These are phyloP conservation scores for Theocolax elegans DNA, from an alignment of 1,140 invertebrate species.

Conservation along the genomic window DNA sequence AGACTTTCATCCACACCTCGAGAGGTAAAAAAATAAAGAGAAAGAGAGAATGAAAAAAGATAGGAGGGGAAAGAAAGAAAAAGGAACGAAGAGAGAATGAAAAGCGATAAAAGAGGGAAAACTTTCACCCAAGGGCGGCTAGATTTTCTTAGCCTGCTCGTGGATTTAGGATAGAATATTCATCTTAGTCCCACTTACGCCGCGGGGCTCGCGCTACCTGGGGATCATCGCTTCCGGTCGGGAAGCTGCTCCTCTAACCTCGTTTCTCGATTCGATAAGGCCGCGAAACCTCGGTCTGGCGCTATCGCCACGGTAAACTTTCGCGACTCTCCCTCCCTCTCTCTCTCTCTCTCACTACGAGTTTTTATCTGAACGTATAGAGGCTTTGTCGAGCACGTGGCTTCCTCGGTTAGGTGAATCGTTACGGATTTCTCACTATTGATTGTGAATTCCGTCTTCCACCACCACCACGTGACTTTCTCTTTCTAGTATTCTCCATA, in stretches of 20 bases:
- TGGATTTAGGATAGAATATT: constrained; percentile 64
- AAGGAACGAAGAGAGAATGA: not conserved
- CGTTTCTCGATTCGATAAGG: too few relatives aligned
- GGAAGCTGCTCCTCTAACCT: too few relatives aligned
- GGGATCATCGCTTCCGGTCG: too few relatives aligned
- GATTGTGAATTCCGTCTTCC: constrained; percentile 16
- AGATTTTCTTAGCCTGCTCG: constrained; percentile 53
- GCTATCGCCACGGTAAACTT: too few relatives aligned
- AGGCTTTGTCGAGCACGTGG: not conserved
- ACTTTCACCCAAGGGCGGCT: constrained; percentile 38
- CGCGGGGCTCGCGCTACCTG: too few relatives aligned
- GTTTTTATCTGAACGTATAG: constrained; percentile 10
- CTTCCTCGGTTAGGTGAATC: not conserved
- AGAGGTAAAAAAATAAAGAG: not conserved
- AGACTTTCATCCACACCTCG: constrained; percentile 19
- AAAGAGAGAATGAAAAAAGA: not conserved
- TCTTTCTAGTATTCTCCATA: not conserved
- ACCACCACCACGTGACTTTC: too few relatives aligned
- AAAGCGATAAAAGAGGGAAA: constrained; percentile 23
- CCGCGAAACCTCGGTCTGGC: too few relatives aligned
- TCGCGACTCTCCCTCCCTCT: not conserved
- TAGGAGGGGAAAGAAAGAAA: not conserved
- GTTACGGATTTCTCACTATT: constrained; percentile 13
- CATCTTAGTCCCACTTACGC: constrained; percentile 53
- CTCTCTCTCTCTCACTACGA: not conserved